A percentile compares a stretch with the other conserved stretches of the same genome.
Conservation (phyloP, 2,113 vertebrate genomes). For the Myrmophylax atrothorax region DNA sequence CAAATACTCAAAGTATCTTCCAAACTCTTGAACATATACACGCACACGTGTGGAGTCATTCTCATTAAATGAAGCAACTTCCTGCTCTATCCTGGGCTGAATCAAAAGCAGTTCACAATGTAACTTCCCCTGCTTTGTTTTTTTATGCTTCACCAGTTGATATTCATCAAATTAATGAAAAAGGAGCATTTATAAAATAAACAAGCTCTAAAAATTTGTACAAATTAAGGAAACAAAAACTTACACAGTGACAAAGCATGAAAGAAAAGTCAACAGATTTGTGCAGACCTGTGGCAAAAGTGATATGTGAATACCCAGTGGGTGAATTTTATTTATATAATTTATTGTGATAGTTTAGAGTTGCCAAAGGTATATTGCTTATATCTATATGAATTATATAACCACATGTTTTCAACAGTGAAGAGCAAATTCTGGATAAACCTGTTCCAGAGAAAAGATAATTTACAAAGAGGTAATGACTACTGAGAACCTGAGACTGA, state of each 20-base stretch:
- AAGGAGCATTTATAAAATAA: neutral
- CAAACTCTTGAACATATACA: neutral
- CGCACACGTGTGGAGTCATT: neutral
- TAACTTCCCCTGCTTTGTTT: neutral
- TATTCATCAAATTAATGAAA: neutral
- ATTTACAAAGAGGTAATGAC: neutral
- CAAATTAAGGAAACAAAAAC: neutral
- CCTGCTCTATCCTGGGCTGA: neutral
- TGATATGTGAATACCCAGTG: conserved; percentile 7
- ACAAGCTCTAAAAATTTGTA: neutral
- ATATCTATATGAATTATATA: conserved; percentile 46
- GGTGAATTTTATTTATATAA: conserved; percentile 48
- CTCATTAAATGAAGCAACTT: neutral
- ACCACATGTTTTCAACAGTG: neutral
- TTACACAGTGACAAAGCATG: neutral
- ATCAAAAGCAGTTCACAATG: neutral
- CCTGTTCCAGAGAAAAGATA: neutral
- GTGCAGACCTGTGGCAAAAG: neutral
- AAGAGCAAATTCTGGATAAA: neutral
- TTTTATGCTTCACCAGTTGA: neutral
- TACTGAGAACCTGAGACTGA: neutral
- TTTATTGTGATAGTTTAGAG: conserved; percentile 52
- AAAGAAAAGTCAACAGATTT: conserved; percentile 14
- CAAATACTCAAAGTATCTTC: neutral
- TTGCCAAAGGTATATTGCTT: conserved; percentile 8